Evolutionary conservation across 2,113 vertebrate genomes (phyloP).

Genomic region (Crocuta crocuta): DNA sequence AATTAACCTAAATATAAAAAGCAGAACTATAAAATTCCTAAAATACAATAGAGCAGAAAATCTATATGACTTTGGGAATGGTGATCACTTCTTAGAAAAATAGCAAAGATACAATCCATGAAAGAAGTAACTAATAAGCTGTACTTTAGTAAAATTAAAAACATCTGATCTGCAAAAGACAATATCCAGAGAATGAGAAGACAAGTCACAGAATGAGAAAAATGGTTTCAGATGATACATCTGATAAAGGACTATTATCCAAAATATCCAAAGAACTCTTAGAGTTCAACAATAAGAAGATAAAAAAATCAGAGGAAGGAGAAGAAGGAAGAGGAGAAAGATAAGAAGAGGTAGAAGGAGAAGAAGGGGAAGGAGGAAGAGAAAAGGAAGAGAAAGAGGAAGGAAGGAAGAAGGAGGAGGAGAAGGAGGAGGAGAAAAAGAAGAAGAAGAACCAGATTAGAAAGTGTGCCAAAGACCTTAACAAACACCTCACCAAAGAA

Average conservation of each 20-base stretch:
- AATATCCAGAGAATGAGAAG: background rate
- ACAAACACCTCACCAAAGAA: background rate
- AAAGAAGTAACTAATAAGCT: background rate
- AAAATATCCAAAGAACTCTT: background rate
- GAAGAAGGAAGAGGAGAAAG: background rate
- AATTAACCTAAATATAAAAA: background rate
- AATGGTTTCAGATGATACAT: background rate
- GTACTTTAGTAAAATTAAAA: background rate
- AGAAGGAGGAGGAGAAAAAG: too few relatives aligned
- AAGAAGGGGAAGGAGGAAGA: background rate
- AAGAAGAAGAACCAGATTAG: background rate
- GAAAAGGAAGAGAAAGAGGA: accelerated
- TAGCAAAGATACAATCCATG: background rate
- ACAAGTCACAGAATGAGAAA: background rate
- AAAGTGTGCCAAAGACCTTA: background rate
- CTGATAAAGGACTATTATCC: background rate
- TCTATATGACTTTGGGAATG: background rate
- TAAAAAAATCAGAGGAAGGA: background rate
- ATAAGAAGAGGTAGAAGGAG: too few relatives aligned
- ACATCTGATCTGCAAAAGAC: background rate
- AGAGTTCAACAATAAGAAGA: background rate
- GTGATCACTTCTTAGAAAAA: background rate
- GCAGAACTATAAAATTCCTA: background rate
- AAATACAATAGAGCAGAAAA: background rate
- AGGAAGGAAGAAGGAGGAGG: background rate